Percentiles rank a stretch among this genome's conserved stretches.
These are phyloP conservation scores for Halesus radiatus DNA, from an alignment of 1,140 invertebrate genomes.

Conservation along the genomic window DNA sequence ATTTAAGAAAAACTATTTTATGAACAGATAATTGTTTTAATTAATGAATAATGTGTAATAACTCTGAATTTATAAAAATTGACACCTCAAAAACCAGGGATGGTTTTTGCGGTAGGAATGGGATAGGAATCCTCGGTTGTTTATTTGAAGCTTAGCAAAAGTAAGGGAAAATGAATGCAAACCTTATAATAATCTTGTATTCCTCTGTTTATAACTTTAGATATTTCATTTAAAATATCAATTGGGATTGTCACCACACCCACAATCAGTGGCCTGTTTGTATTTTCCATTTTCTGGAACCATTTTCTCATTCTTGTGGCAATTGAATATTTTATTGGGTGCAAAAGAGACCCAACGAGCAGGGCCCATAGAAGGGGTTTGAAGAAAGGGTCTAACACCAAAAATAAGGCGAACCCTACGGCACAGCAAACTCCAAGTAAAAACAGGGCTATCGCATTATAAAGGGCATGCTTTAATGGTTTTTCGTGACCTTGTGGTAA, in stretches of 20 bases:
- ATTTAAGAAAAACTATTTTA: too few species aligned
- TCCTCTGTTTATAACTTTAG: slow-evolving; percentile 79
- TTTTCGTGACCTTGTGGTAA: slow-evolving; percentile 77
- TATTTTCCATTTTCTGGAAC: slow-evolving; percentile 76
- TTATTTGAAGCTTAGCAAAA: too few species aligned
- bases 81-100: too few species aligned
- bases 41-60: too few species aligned
- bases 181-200: slow-evolving; percentile 75
- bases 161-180: slow-evolving; percentile 50
- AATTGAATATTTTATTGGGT: slow-evolving; percentile 88
- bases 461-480: slow-evolving; percentile 88
- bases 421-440: slow-evolving; percentile 76
- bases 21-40: too few species aligned
- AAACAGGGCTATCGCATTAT: slow-evolving; percentile 85
- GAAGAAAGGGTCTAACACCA: slow-evolving; percentile 88
- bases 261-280: slow-evolving; percentile 74
- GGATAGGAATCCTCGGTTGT: too few species aligned
- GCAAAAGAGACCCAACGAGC: slow-evolving; percentile 89
- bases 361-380: slow-evolving; percentile 95
- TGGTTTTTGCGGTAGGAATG: too few species aligned
- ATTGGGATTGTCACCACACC: slow-evolving; percentile 83
- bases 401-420: slow-evolving; percentile 84
- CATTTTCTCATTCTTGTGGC: slow-evolving; percentile 79
- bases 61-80: too few species aligned
- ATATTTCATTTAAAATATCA: slow-evolving; percentile 77